Conservation (phyloP, 1,140 invertebrate genomes). For the Cardiocondyla obscurior region DNA sequence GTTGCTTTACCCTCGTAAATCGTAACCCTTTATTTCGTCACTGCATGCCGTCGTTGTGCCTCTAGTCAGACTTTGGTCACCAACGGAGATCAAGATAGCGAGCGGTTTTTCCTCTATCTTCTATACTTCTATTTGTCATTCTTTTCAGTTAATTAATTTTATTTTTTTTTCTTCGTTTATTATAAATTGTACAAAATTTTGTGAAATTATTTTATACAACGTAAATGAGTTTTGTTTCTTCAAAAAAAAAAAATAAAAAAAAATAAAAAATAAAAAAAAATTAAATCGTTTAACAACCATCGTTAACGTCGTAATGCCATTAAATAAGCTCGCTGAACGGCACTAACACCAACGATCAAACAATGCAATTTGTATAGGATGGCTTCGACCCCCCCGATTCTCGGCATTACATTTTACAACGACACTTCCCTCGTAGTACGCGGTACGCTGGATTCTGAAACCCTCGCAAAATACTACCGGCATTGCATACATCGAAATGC, state of each 20-base stretch:
- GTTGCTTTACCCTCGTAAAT: slow-evolving; percentile 53
- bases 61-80: neutral
- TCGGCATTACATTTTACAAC: slow-evolving; percentile 42
- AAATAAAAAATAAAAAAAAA: neutral
- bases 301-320: slow-evolving; percentile 52
- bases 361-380: slow-evolving; percentile 76
- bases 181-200: neutral
- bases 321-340: slow-evolving; percentile 60
- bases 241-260: no score
- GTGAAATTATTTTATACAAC: neutral
- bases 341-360: slow-evolving; percentile 66
- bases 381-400: slow-evolving; percentile 52
- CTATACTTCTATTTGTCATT: neutral
- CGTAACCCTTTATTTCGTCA: slow-evolving; percentile 50
- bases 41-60: neutral
- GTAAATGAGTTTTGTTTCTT: no score
- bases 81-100: slow-evolving; percentile 7
- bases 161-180: slow-evolving; percentile 13
- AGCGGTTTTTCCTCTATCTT: neutral
- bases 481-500: slow-evolving; percentile 63
- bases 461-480: slow-evolving; percentile 70
- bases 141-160: neutral
- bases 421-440: neutral
- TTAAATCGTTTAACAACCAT: neutral
- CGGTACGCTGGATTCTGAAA: neutral